phyloP scores from a whole-genome alignment of 2,888 invertebrate species.

The Acronicta psi region DNA sequence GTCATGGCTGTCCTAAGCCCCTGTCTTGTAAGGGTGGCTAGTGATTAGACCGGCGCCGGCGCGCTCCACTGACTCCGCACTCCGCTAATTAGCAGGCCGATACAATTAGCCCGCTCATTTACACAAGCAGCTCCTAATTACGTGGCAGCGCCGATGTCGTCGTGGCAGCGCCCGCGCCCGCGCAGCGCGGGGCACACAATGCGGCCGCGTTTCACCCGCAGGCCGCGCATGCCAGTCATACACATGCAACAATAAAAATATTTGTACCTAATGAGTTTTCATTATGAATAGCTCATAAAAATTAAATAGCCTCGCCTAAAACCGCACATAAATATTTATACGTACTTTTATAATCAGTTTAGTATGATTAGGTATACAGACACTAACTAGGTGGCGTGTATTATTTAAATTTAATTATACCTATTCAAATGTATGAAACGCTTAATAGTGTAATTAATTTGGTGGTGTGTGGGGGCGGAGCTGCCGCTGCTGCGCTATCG shows the following conservation, averaged over 20 bases:
- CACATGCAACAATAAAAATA: constrained; percentile 47
- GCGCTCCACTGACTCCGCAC: constrained; percentile 30
- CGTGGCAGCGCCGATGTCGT: neutral
- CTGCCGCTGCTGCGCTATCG: no score
- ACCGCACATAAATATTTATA: constrained; percentile 39
- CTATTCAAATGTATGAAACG: constrained; percentile 2
- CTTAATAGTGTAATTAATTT: neutral
- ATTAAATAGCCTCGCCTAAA: constrained; percentile 31
- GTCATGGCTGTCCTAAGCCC: no score
- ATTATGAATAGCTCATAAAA: constrained; percentile 56
- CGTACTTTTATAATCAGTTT: constrained; percentile 19
- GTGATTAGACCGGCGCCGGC: neutral
- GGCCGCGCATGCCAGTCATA: constrained; percentile 41
- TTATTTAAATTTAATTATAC: constrained; percentile 3
- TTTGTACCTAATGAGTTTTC: constrained; percentile 56
- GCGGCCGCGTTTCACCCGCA: constrained; percentile 33
- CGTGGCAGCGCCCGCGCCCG: constrained; percentile 6
- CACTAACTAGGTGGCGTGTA: neutral
- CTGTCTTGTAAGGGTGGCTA: no score
- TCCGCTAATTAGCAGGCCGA: constrained; percentile 50
- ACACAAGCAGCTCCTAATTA: constrained; percentile 27
- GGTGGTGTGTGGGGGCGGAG: neutral
- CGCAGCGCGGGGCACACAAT: constrained; percentile 14
- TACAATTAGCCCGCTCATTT: constrained; percentile 53
- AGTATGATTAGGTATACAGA: constrained; percentile 6